A percentile compares a stretch with the other conserved stretches of the same genome.
Evolutionary conservation across 2,113 vertebrate genomes (phyloP).

Genomic region (Ptychochromis oligacanthus): DNA sequence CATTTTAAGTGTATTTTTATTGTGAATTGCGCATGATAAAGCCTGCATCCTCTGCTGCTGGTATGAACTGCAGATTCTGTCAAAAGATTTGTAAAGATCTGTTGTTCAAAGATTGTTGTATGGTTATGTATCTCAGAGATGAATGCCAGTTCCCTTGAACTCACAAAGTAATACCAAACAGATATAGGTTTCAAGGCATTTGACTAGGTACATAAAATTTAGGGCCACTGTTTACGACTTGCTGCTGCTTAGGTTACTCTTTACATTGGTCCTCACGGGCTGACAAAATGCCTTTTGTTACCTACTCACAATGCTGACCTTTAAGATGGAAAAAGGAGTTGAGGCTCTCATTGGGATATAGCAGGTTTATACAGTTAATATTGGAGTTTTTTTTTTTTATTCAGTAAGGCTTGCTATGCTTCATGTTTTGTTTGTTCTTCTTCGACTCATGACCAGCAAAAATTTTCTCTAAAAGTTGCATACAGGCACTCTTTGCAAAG

Average conservation of each 20-base stretch:
- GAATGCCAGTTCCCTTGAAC: not conserved
- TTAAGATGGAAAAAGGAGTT: not conserved
- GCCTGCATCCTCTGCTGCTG: not conserved
- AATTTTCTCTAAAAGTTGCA: not conserved
- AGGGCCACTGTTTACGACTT: not conserved
- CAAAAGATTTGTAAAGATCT: constrained; percentile 8
- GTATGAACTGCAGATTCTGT: constrained; percentile 19
- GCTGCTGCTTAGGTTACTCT: not conserved
- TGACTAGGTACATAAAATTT: not conserved
- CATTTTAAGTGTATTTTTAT: not conserved
- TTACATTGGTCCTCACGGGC: not conserved
- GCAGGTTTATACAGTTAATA: not conserved
- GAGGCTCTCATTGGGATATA: no score
- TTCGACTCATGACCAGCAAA: no score
- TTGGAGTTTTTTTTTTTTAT: no score
- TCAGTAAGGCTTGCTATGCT: no score
- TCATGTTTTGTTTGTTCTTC: no score
- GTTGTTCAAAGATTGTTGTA: no score
- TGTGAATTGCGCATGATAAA: not conserved
- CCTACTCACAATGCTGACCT: not conserved
- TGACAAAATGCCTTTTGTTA: not conserved
- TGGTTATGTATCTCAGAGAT: not conserved
- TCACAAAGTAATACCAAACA: not conserved
- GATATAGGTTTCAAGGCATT: not conserved
- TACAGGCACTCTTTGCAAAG: not conserved